Evolutionary conservation across 1,140 invertebrate species (phyloP).

Genomic region (Lanistes nyassanus): DNA sequence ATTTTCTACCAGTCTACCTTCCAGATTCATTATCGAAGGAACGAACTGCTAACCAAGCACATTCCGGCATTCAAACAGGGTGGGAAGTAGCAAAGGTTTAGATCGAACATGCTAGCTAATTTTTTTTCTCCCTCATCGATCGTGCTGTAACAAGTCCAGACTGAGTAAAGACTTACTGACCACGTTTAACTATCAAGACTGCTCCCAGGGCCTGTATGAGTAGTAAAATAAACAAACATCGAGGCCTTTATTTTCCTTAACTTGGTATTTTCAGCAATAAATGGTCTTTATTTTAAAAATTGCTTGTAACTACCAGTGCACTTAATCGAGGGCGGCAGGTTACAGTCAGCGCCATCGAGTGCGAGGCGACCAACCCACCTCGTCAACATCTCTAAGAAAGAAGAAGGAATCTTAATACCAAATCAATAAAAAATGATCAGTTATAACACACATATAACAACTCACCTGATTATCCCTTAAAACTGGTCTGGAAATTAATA

Average conservation of each 20-base stretch:
- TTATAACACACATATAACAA: not conserved
- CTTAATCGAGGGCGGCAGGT: slow-evolving; percentile 17
- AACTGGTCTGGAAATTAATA: not conserved
- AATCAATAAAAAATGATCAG: not conserved
- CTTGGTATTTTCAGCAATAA: not conserved
- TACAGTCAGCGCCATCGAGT: slow-evolving; percentile 20
- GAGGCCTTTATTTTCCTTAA: not conserved
- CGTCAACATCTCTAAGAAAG: slow-evolving; percentile 19
- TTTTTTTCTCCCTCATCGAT: slow-evolving; percentile 21
- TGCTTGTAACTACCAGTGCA: not conserved
- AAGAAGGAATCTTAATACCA: slow-evolving; percentile 5
- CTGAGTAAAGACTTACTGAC: slow-evolving; percentile 12
- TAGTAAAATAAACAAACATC: not conserved
- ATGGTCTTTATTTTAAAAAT: not conserved
- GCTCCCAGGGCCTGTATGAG: not conserved
- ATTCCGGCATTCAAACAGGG: slow-evolving; percentile 4
- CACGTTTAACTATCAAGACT: not conserved
- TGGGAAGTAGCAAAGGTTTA: not conserved
- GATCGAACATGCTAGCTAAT: not conserved
- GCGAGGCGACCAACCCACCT: slow-evolving; percentile 21
- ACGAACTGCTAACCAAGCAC: slow-evolving; percentile 14
- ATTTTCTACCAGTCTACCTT: slow-evolving; percentile 6
- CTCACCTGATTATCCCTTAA: slow-evolving; percentile 18
- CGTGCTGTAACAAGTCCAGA: slow-evolving; percentile 23
- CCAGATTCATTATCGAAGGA: not conserved